These are phyloP conservation scores for Camptogramma bilineatum DNA, from an alignment of 2,888 invertebrate genomes.

Conservation along the genomic window DNA sequence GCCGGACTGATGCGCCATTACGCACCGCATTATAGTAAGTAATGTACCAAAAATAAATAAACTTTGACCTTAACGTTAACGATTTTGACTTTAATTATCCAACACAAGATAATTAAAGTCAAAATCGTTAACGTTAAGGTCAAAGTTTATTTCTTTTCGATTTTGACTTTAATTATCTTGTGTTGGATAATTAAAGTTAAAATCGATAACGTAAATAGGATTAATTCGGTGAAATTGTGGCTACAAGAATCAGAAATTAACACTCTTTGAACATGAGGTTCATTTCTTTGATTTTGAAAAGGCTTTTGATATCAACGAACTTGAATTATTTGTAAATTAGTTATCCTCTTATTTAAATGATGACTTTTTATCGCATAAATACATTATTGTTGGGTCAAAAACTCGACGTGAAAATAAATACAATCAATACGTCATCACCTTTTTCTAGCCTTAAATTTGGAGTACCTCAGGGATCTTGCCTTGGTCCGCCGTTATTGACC, in stretches of 20 bases:
- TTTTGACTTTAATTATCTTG: too few species aligned
- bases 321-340: not conserved
- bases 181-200: too few species aligned
- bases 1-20: conserved; percentile 92
- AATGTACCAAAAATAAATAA: not conserved
- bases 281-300: not conserved
- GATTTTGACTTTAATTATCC: not conserved
- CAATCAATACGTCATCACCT: too few species aligned
- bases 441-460: not conserved
- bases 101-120: too few species aligned
- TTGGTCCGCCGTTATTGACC: conserved; percentile 12
- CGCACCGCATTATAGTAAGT: conserved; percentile 87
- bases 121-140: too few species aligned
- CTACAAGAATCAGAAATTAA: too few species aligned
- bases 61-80: not conserved
- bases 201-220: too few species aligned
- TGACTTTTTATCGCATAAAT: not conserved
- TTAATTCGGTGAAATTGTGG: too few species aligned
- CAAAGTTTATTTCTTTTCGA: too few species aligned
- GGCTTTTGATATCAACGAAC: conserved; percentile 10
- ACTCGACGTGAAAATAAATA: not conserved
- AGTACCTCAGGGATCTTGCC: conserved; percentile 14
- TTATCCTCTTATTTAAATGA: too few species aligned
- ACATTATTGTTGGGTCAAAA: not conserved
- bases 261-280: too few species aligned